Percentiles rank a stretch among this genome's conserved stretches.
Evolutionary conservation across 2,113 vertebrate genomes (phyloP).

Genomic region (Pteruthius melanotis): DNA sequence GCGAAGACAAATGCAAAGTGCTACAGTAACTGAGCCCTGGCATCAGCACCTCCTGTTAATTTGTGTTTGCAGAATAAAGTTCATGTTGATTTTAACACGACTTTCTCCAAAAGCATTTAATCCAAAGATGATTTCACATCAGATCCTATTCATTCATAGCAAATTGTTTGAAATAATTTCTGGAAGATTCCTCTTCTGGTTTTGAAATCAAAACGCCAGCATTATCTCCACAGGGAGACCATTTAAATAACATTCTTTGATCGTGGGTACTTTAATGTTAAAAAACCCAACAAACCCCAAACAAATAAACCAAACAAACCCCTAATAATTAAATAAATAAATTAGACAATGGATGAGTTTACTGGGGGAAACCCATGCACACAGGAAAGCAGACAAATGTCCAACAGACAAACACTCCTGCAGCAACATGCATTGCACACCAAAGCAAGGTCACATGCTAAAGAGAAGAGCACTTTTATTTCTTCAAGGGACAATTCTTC

Average conservation of each 20-base stretch:
- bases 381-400: neutral
- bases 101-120: conserved; percentile 21
- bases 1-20: neutral
- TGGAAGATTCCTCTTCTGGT: conserved; percentile 1
- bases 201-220: conserved; percentile 20
- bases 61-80: conserved; percentile 18
- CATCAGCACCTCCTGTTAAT: neutral
- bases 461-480: neutral
- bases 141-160: conserved; percentile 8
- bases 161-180: conserved; percentile 29
- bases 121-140: neutral
- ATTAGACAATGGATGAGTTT: neutral
- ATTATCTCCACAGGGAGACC: neutral
- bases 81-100: conserved; percentile 9
- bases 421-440: neutral
- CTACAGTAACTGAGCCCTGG: neutral
- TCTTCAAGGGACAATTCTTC: neutral
- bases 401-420: neutral
- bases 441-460: neutral
- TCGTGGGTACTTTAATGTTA: neutral
- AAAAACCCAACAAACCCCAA: neutral
- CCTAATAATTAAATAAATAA: neutral
- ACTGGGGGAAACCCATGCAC: neutral
- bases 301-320: neutral
- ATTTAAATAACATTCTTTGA: neutral